Conservation (phyloP, 2,797 vertebrate species). For the Gouania willdenowi region DNA sequence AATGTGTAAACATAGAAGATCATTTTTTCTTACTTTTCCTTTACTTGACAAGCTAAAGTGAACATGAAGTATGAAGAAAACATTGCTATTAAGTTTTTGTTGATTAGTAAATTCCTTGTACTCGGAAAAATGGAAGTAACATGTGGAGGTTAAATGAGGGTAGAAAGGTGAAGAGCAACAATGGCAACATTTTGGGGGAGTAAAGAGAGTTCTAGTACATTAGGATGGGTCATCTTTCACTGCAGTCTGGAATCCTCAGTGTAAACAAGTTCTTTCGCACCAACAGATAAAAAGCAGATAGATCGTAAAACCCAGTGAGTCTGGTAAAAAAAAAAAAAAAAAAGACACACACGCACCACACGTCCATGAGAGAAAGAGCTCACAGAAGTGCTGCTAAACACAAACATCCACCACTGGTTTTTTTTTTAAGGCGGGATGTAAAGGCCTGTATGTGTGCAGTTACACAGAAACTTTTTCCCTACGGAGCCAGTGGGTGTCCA, state of each 20-base stretch:
- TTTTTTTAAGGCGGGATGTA: constrained; percentile 1
- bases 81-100: no score
- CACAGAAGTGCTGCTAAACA: no score
- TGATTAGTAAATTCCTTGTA: neutral
- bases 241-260: constrained; percentile 59
- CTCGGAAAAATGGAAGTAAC: constrained; percentile 1
- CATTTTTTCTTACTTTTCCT: no score
- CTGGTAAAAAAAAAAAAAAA: constrained; percentile 5
- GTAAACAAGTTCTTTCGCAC: constrained; percentile 68
- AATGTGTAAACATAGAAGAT: no score
- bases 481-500: constrained; percentile 2
- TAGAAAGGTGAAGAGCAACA: neutral
- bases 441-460: neutral
- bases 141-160: neutral
- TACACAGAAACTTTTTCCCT: constrained; percentile 2
- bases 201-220: constrained; percentile 62
- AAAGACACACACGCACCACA: constrained; percentile 14
- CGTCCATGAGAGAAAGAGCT: no score
- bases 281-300: constrained; percentile 68
- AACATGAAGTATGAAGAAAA: no score
- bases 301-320: constrained; percentile 40
- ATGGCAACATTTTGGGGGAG: constrained; percentile 62
- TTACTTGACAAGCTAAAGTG: no score
- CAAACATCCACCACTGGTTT: no score
- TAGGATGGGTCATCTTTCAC: constrained; percentile 67